Conservation (phyloP, 2,113 vertebrate genomes). For the Eclectus roratus region DNA sequence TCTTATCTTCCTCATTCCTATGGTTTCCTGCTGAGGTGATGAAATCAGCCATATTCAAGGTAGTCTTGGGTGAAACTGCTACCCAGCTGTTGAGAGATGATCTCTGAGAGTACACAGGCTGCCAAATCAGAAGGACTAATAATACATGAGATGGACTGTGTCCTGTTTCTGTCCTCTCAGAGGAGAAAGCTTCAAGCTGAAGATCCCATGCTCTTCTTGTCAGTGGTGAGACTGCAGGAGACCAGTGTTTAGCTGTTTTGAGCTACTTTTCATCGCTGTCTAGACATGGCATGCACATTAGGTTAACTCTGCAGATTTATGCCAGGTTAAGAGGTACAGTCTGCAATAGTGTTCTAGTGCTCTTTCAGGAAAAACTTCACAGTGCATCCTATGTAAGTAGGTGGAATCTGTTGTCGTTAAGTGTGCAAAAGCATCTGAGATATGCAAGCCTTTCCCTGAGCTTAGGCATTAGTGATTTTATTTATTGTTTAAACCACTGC, state of each 20-base stretch:
- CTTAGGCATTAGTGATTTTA: not conserved
- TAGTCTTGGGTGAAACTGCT: not conserved
- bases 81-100: not conserved
- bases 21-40: not conserved
- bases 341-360: not conserved
- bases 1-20: not conserved
- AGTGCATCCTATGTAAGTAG: not conserved
- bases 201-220: not conserved
- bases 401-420: not conserved
- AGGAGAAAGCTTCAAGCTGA: not conserved
- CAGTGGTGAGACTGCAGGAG: not conserved
- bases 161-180: not conserved
- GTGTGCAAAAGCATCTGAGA: not conserved
- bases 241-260: not conserved
- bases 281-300: not conserved
- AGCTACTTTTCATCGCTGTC: not conserved
- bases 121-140: not conserved
- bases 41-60: not conserved
- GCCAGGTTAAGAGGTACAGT: not conserved
- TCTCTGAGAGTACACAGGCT: not conserved
- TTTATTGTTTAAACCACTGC: not conserved
- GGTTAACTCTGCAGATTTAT: not conserved
- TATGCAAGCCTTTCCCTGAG: not conserved
- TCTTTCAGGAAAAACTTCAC: not conserved
- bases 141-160: rapidly evolving